Base-by-base conservation (phyloP, 1,140 invertebrate species). In the Coptotermes formosanus region DNA sequence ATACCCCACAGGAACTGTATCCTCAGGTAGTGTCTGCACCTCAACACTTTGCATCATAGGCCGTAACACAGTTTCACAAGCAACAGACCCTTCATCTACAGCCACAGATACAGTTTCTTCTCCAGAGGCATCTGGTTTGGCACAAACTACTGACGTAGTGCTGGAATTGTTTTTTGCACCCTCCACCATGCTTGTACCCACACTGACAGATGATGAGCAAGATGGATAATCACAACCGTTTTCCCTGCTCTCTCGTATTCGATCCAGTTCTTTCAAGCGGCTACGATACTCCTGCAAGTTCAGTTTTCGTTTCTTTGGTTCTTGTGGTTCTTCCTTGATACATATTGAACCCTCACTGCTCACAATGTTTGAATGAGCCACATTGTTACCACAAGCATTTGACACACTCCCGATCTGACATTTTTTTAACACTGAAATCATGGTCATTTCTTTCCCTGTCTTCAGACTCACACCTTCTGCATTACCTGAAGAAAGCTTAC, bases 221-320 rank as follows among this genome's bases (percentile, higher is more conserved):
- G 52, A 55, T 55, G 52, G n/a, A 69, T 21, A 69, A 69, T 3
- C 64, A 69, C 64, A 30, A 69, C 64, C n/a, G n/a, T 30, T 45
- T 84, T 84, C 83, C 45, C 81, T 75, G n/a, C 64, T 82, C 16
- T 23, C 88, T 23, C 59, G 75, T n/a, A 43, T 44, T 59, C 82
- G 85, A 87, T 87, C 88, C 85, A 88, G 87, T 84, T 91, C 90
- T 89, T 91, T 90, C 85, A 90, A 88, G 82, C 91, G 89, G 84
- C 89, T 91, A 86, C 91, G 90, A 87, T 93, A 93, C 88, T 93
- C 92, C 84, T 91, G 90, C 16, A 93, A 87, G 89, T 92, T 92
- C 16, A 93, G 88, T 89, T 92, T 91, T 88, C 88, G 91, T 64
- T 91, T 92, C 81, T 90, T 91, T 2, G 87, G 85, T 43, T 89